Evolutionary conservation across 2,113 vertebrate genomes (phyloP).

Genomic region (Ancistrus triradiatus): DNA sequence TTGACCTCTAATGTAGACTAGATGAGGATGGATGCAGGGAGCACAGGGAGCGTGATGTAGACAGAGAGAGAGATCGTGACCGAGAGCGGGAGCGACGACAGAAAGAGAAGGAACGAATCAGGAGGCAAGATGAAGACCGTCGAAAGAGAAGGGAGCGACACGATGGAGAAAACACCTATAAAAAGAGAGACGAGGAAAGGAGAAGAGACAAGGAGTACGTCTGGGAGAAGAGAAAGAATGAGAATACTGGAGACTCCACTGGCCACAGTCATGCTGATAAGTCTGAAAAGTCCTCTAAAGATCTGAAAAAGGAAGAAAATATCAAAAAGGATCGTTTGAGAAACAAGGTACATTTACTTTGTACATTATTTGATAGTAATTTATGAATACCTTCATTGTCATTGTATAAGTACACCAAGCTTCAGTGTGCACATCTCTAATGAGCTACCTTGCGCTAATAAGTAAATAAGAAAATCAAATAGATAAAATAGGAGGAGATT

Average conservation of each 20-base stretch:
- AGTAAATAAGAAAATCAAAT: no score
- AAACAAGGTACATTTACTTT: slow-evolving; percentile 79
- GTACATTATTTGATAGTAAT: neutral
- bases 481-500: no score
- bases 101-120: slow-evolving; percentile 81
- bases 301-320: slow-evolving; percentile 83
- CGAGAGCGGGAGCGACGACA: slow-evolving; percentile 80
- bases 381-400: neutral
- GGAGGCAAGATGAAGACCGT: slow-evolving; percentile 87
- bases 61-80: slow-evolving; percentile 80
- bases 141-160: slow-evolving; percentile 84
- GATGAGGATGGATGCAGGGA: slow-evolving; percentile 84
- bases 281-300: slow-evolving; percentile 73
- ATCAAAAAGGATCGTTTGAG: slow-evolving; percentile 86
- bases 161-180: slow-evolving; percentile 80
- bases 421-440: no score
- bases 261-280: slow-evolving; percentile 65
- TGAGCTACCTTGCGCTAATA: no score
- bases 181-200: slow-evolving; percentile 83
- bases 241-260: slow-evolving; percentile 68
- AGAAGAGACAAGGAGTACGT: slow-evolving; percentile 81
- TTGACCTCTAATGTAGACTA: slow-evolving; percentile 56
- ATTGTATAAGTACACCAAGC: no score
- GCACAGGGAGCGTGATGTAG: slow-evolving; percentile 81
- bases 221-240: slow-evolving; percentile 80